These are phyloP conservation scores for Chironomus riparius DNA, from an alignment of 2,888 invertebrate species.

Conservation along the genomic window DNA sequence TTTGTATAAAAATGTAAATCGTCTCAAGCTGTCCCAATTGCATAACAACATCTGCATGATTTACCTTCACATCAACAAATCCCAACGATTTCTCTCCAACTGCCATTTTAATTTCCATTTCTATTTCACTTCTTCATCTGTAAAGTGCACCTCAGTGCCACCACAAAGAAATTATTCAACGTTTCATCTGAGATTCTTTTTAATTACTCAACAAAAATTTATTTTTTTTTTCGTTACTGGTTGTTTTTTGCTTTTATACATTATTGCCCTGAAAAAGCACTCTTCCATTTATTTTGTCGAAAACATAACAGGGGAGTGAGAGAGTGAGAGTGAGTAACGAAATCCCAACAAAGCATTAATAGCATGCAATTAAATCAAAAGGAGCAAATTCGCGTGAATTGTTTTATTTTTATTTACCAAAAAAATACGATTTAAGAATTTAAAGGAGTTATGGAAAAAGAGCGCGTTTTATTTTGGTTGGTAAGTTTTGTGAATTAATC, in stretches of 20 bases:
- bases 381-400: slow-evolving; percentile 3
- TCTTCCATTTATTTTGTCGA: neutral
- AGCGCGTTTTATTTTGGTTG: no score
- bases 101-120: no score
- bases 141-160: neutral
- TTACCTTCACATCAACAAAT: no score
- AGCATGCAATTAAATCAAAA: slow-evolving; percentile 9
- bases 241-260: neutral
- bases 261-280: neutral
- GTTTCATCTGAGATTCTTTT: neutral
- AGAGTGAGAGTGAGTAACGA: neutral
- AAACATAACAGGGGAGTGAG: neutral
- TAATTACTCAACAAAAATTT: neutral
- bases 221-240: neutral
- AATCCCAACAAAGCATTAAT: slow-evolving; percentile 2
- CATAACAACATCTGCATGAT: no score
- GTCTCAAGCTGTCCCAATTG: no score
- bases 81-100: no score
- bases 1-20: no score
- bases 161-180: neutral
- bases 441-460: no score
- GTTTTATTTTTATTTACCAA: neutral
- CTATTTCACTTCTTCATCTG: neutral
- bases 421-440: no score
- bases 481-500: no score